These are phyloP conservation scores for Callaeas wilsoni DNA, from an alignment of 2,113 vertebrate species.

Conservation along the genomic window DNA sequence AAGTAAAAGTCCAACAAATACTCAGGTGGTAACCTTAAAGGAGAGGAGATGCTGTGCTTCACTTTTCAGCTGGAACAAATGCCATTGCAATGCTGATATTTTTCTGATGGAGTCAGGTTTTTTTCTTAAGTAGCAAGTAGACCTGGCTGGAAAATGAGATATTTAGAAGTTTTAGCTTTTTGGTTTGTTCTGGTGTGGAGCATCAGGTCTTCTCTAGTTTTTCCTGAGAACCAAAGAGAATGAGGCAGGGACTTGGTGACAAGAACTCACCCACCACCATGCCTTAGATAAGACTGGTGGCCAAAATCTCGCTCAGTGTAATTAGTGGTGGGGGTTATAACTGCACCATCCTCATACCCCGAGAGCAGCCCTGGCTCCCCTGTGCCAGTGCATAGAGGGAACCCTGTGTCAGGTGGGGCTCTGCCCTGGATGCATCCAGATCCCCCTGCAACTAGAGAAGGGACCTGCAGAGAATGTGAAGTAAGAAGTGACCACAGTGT, in stretches of 20 bases:
- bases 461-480: not conserved
- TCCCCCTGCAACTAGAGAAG: not conserved
- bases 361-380: not conserved
- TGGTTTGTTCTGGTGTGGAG: not conserved
- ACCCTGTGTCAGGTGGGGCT: fast-evolving
- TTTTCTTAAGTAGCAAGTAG: not conserved
- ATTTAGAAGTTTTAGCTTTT: not conserved
- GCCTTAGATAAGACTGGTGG: not conserved
- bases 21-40: not conserved
- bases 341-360: not conserved
- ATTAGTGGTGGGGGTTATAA: not conserved
- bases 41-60: not conserved
- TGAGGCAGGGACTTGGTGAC: not conserved
- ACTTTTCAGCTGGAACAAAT: not conserved
- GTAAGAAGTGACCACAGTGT: fast-evolving
- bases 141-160: not conserved
- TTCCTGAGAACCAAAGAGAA: not conserved
- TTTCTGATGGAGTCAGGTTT: not conserved
- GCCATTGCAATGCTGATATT: not conserved
- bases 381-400: fast-evolving
- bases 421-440: not conserved
- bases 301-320: not conserved
- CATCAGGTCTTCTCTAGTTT: not conserved
- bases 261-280: not conserved
- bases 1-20: not conserved